These are phyloP conservation scores for Neotoxoptera formosana DNA, from an alignment of 1,140 invertebrate genomes.

Conservation along the genomic window DNA sequence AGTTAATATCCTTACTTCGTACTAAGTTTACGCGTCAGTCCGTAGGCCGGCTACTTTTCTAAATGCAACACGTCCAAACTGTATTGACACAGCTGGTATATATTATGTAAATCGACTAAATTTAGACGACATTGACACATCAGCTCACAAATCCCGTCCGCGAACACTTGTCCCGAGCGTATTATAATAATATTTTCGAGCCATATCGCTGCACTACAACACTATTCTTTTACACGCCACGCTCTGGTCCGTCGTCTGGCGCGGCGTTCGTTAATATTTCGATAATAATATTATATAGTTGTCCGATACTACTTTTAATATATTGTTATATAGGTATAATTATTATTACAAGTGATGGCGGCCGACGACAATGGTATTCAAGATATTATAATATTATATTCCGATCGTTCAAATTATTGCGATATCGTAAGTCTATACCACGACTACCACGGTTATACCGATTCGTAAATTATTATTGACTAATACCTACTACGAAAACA, in stretches of 20 bases:
- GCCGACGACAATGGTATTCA: no score
- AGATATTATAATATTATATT: no score
- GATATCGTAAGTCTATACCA: no score
- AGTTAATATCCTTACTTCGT: neutral
- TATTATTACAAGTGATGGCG: no score
- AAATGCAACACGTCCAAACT: neutral
- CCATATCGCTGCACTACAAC: neutral
- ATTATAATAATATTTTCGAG: neutral
- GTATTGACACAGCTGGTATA: constrained; percentile 17
- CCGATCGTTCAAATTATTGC: no score
- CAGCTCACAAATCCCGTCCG: neutral
- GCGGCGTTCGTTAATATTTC: neutral
- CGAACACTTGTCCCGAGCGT: neutral
- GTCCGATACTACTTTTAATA: neutral
- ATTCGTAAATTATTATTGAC: no score
- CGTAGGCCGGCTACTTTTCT: neutral
- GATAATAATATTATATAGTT: no score
- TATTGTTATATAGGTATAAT: no score
- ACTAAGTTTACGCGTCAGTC: neutral
- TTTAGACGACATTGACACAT: constrained; percentile 14
- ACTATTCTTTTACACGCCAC: neutral
- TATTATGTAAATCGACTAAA: constrained; percentile 1
- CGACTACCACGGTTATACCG: no score
- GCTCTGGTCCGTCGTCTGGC: neutral
- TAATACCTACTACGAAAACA: no score